These are phyloP conservation scores for Notothenia rossii DNA, from an alignment of 2,113 vertebrate species.

Conservation along the genomic window DNA sequence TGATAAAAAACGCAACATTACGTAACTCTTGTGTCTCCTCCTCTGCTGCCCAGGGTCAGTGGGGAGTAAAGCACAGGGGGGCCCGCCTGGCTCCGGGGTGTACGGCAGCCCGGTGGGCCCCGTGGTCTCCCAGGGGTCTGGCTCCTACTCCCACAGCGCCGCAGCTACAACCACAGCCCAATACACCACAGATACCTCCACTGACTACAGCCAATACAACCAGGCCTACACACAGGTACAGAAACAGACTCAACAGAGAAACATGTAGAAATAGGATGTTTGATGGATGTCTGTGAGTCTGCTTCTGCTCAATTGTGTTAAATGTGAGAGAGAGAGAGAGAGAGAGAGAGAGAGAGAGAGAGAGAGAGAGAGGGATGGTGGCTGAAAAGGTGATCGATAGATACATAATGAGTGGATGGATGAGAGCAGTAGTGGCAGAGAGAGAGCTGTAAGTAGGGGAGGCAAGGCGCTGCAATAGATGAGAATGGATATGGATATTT, in stretches of 20 bases:
- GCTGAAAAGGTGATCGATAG: conserved; percentile 13
- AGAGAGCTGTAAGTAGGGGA: conserved; percentile 45
- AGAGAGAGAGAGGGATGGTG: conserved; percentile 3
- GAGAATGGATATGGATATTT: conserved; percentile 56
- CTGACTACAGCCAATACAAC: conserved; percentile 88
- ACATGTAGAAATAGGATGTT: background rate
- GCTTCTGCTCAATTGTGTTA: background rate
- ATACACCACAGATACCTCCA: conserved; percentile 85
- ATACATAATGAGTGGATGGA: conserved; percentile 26
- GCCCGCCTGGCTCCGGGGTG: conserved; percentile 79
- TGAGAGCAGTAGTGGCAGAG: conserved; percentile 34
- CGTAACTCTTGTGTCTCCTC: conserved; percentile 11
- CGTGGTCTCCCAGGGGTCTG: conserved; percentile 83
- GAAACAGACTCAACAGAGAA: background rate
- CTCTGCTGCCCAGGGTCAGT: conserved; percentile 75
- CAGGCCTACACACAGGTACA: conserved; percentile 85
- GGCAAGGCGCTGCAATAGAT: conserved; percentile 47
- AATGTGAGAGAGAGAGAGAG: conserved; percentile 5
- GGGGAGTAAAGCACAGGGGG: conserved; percentile 84
- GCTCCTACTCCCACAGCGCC: conserved; percentile 62
- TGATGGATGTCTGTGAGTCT: background rate
- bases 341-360: background rate
- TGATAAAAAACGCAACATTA: background rate
- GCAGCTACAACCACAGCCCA: conserved; percentile 76
- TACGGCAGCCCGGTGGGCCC: conserved; percentile 82